Conservation (phyloP, 2,888 invertebrate species). For the Macropis europaea region DNA sequence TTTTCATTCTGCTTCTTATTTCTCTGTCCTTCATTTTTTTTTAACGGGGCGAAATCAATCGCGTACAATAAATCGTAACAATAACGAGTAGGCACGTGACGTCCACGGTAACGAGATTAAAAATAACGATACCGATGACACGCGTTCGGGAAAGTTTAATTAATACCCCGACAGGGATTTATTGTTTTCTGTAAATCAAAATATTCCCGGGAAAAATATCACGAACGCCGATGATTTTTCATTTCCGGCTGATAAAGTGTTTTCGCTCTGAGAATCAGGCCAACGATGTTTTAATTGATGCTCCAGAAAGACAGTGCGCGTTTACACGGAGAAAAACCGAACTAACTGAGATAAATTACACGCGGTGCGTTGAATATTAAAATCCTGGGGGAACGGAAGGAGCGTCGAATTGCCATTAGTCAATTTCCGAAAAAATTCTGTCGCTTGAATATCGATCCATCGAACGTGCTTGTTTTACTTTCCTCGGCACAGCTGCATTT, state of each 20-base stretch:
- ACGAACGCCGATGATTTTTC: neutral
- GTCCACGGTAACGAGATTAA: slow-evolving; percentile 27
- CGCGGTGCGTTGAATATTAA: neutral
- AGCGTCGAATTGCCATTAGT: neutral
- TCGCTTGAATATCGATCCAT: neutral
- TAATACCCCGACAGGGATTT: slow-evolving; percentile 8
- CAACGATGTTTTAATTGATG: slow-evolving; percentile 2
- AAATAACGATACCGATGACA: slow-evolving; percentile 28
- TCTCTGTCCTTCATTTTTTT: neutral
- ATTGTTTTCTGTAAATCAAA: neutral
- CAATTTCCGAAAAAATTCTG: slow-evolving; percentile 1
- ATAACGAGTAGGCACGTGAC: slow-evolving; percentile 6
- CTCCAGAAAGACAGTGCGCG: neutral
- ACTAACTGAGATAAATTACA: slow-evolving; percentile 7
- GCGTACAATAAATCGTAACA: slow-evolving; percentile 18
- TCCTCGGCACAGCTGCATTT: no score
- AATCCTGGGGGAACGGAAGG: neutral
- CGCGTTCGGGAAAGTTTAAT: slow-evolving; percentile 17
- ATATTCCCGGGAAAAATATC: neutral
- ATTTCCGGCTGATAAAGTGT: neutral
- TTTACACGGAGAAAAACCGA: neutral
- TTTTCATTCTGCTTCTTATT: neutral
- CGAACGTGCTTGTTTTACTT: no score
- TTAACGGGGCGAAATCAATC: neutral
- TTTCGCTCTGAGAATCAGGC: neutral